Evolutionary conservation across 2,888 invertebrate genomes (phyloP).

Genomic region (Sericinus montela): DNA sequence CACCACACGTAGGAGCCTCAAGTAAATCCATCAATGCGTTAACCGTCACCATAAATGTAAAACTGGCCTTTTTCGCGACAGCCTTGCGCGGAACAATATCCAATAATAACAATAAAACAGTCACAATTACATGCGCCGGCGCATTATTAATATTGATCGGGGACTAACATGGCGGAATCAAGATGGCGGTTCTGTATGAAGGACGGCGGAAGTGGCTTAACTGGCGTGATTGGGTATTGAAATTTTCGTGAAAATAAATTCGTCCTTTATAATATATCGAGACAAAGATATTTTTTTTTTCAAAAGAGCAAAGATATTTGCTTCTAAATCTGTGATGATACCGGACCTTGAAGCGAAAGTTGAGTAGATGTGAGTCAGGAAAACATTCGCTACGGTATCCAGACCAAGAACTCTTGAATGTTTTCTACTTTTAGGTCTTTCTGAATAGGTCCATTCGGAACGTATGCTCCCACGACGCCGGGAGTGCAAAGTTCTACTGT

Average conservation of each 20-base stretch:
- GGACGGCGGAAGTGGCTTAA: slow-evolving; percentile 37
- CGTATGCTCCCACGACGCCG: too few relatives aligned
- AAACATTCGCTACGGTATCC: too few relatives aligned
- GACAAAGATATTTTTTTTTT: too few relatives aligned
- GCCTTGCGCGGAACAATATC: slow-evolving; percentile 69
- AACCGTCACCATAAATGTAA: slow-evolving; percentile 40
- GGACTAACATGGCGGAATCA: slow-evolving; percentile 33
- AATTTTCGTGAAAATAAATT: slow-evolving; percentile 25
- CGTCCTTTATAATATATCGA: too few relatives aligned
- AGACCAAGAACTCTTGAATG: too few relatives aligned
- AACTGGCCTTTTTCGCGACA: slow-evolving; percentile 56
- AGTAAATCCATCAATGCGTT: slow-evolving; percentile 32
- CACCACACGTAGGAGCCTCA: slow-evolving; percentile 28
- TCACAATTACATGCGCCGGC: slow-evolving; percentile 42
- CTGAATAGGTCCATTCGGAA: too few relatives aligned
- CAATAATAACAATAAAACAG: slow-evolving; percentile 70
- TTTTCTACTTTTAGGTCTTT: too few relatives aligned
- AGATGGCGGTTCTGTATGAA: slow-evolving; percentile 31
- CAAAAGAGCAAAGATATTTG: too few relatives aligned
- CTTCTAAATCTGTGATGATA: too few relatives aligned
- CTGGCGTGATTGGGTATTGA: slow-evolving; percentile 26
- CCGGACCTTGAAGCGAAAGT: too few relatives aligned
- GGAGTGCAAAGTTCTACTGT: too few relatives aligned
- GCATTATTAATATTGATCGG: slow-evolving; percentile 43
- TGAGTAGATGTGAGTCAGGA: too few relatives aligned